A percentile compares a stretch with the other conserved stretches of the same genome.
These are phyloP conservation scores for Hemithea aestivaria DNA, from an alignment of 2,888 invertebrate genomes.

Conservation along the genomic window DNA sequence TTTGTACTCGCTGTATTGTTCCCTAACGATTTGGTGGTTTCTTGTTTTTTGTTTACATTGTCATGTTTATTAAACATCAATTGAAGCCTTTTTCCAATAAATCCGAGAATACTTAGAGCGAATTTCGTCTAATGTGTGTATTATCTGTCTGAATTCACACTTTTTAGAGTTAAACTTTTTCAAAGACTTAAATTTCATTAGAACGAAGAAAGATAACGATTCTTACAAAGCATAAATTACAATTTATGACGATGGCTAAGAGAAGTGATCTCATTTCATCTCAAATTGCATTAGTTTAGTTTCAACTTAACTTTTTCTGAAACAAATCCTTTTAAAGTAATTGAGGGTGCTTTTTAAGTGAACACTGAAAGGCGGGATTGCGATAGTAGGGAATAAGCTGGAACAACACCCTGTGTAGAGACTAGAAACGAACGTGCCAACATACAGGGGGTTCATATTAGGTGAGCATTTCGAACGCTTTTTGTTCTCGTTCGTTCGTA, in stretches of 20 bases:
- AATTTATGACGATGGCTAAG: conserved; percentile 6
- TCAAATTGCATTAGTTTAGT: conserved; percentile 13
- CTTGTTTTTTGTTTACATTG: conserved; percentile 7
- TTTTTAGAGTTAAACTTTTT: no score
- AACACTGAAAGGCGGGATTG: conserved; percentile 21
- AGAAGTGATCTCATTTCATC: conserved; percentile 11
- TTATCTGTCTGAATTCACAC: no score
- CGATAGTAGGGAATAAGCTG: conserved; percentile 35
- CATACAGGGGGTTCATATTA: conserved; percentile 42
- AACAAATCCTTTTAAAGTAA: conserved; percentile 33
- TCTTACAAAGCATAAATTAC: not conserved
- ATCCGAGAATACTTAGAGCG: no score
- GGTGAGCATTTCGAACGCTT: conserved; percentile 38
- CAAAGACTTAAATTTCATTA: no score
- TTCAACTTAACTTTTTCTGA: conserved; percentile 21
- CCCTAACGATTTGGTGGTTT: conserved; percentile 14
- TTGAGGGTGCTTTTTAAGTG: conserved; percentile 25
- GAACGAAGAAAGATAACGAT: no score
- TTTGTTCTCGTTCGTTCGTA: conserved; percentile 38
- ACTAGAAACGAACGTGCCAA: conserved; percentile 22
- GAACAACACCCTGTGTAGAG: conserved; percentile 27
- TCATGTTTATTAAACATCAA: conserved; percentile 1
- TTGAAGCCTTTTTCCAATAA: no score
- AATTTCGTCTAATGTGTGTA: no score
- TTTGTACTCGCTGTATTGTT: conserved; percentile 23